These are phyloP conservation scores for Lynx canadensis DNA, from an alignment of 2,113 vertebrate species.

Conservation along the genomic window DNA sequence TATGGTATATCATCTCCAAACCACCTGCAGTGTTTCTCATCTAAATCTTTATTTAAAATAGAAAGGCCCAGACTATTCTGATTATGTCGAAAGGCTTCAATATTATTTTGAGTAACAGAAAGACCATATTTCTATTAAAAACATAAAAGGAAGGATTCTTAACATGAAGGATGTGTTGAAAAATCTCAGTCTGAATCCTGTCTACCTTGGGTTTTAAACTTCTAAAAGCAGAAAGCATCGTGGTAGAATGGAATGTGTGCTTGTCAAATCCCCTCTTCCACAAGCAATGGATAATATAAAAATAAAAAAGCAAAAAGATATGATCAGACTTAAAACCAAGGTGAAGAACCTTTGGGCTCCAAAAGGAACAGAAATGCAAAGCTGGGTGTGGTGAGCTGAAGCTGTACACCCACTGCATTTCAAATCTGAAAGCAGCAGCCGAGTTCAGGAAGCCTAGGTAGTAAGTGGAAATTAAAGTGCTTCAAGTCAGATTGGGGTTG, in stretches of 20 bases:
- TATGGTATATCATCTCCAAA: neutral
- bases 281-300: neutral
- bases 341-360: neutral
- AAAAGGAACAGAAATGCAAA: neutral
- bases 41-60: constrained; percentile 68
- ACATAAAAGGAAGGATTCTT: constrained; percentile 28
- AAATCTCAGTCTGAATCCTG: neutral
- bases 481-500: neutral
- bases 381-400: neutral
- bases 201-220: neutral
- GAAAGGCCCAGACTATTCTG: constrained; percentile 51
- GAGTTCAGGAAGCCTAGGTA: neutral
- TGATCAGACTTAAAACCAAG: neutral
- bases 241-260: neutral
- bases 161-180: constrained; percentile 41
- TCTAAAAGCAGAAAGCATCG: neutral
- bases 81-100: constrained; percentile 55
- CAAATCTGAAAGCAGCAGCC: neutral
- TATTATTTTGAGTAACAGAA: constrained; percentile 62
- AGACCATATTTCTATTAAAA: constrained; percentile 52
- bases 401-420: neutral
- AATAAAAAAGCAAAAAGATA: neutral
- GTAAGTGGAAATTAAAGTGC: neutral
- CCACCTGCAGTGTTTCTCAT: constrained; percentile 54
- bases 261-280: neutral